A percentile compares a stretch with the other conserved stretches of the same genome.
These are phyloP conservation scores for Osedax frankpressi DNA, from an alignment of 2,888 invertebrate species.

Conservation along the genomic window DNA sequence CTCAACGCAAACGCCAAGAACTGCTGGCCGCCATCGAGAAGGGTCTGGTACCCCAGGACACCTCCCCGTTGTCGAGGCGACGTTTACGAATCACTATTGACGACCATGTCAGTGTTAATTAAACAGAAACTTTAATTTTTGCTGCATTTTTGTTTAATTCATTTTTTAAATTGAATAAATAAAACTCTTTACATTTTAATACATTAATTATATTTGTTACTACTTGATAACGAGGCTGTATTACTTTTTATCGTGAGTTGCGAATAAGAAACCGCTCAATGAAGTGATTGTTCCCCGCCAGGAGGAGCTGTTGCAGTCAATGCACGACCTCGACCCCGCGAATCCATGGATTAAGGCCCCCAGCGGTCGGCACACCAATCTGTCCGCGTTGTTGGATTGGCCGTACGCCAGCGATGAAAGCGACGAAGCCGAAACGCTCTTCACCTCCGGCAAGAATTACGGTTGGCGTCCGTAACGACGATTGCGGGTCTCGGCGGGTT, in stretches of 20 bases:
- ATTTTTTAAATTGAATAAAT: too few relatives aligned
- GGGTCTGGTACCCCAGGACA: conserved; percentile 50
- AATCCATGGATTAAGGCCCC: conserved; percentile 52
- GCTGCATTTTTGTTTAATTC: too few relatives aligned
- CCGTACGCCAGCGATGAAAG: conserved; percentile 51
- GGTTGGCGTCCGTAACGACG: too few relatives aligned
- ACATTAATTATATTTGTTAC: too few relatives aligned
- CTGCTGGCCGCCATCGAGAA: conserved; percentile 55
- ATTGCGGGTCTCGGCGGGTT: too few relatives aligned
- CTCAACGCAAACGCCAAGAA: conserved; percentile 55
- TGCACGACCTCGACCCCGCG: conserved; percentile 49
- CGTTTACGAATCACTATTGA: neutral
- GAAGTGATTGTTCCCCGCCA: too few relatives aligned
- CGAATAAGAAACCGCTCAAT: too few relatives aligned
- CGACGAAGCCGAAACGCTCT: conserved; percentile 32
- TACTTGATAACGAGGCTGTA: too few relatives aligned
- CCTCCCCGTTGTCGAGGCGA: conserved; percentile 48
- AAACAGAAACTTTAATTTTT: too few relatives aligned
- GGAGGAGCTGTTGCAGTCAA: conserved; percentile 42
- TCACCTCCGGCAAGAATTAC: conserved; percentile 2
- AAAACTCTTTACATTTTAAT: too few relatives aligned
- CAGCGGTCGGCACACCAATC: conserved; percentile 50
- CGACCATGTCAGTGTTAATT: neutral
- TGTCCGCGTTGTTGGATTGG: conserved; percentile 53
- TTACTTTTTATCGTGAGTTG: too few relatives aligned